A percentile compares a stretch with the other conserved stretches of the same genome.
phyloP scores from a whole-genome alignment of 2,888 invertebrate species.

The Exocentrus adspersus region DNA sequence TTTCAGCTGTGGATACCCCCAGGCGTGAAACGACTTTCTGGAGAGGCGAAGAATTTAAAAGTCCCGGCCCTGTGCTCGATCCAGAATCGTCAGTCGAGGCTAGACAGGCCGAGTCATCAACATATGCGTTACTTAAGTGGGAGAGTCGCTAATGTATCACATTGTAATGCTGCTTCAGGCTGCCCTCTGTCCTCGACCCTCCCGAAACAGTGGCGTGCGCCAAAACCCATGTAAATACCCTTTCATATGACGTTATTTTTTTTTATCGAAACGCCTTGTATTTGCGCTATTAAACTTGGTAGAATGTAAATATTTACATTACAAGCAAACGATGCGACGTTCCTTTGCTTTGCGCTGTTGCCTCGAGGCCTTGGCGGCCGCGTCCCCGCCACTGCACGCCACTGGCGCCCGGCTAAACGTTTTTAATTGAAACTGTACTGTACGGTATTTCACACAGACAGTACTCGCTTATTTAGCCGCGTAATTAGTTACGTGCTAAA shows the following conservation, averaged over 20 bases:
- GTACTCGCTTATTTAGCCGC: slow-evolving; percentile 48
- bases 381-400: slow-evolving; percentile 37
- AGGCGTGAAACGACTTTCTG: too few relatives aligned
- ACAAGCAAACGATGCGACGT: slow-evolving; percentile 5
- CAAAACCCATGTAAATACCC: too few relatives aligned
- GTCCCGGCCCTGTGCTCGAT: slow-evolving; percentile 28
- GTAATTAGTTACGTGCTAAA: slow-evolving; percentile 41
- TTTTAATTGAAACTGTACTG: slow-evolving; percentile 57
- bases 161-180: slow-evolving; percentile 45
- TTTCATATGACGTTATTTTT: too few relatives aligned
- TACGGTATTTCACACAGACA: slow-evolving; percentile 52
- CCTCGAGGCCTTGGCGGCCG: too few relatives aligned
- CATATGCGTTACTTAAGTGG: slow-evolving; percentile 51
- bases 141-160: slow-evolving; percentile 54
- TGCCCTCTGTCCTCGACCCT: slow-evolving; percentile 52
- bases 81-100: slow-evolving; percentile 34
- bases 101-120: slow-evolving; percentile 47
- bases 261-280: background rate
- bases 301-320: slow-evolving; percentile 22
- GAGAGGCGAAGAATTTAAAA: background rate
- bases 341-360: too few relatives aligned
- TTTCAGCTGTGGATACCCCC: too few relatives aligned
- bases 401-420: slow-evolving; percentile 49
- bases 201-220: slow-evolving; percentile 45
- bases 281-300: background rate